Evolutionary conservation across 1,140 invertebrate genomes (phyloP).

Genomic region (Papilio machaon): DNA sequence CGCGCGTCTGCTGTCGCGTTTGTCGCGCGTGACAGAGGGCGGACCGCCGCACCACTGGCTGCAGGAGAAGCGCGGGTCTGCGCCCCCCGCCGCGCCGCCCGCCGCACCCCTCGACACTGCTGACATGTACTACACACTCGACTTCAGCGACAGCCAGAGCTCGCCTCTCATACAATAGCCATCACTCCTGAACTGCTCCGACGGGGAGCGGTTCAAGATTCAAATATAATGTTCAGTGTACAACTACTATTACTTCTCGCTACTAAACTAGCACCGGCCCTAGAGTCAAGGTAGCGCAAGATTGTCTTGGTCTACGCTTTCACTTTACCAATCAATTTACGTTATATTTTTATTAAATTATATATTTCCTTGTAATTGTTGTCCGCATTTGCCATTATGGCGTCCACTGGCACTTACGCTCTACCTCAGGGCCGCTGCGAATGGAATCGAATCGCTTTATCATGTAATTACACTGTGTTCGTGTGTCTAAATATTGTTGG

Average conservation of each 20-base stretch:
- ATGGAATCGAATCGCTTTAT: background rate
- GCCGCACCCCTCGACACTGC: conserved; percentile 82
- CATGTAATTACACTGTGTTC: background rate
- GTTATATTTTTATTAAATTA: background rate
- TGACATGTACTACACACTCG: conserved; percentile 88
- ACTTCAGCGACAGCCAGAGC: conserved; percentile 87
- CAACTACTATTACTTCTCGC: background rate
- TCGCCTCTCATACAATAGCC: conserved; percentile 87
- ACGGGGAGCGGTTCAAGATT: conserved; percentile 76
- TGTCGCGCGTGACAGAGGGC: conserved; percentile 68
- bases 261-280: background rate
- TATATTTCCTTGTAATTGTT: background rate
- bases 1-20: conserved; percentile 76
- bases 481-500: background rate
- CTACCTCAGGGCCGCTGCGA: background rate
- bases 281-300: background rate
- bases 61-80: conserved; percentile 51
- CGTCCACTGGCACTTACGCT: background rate
- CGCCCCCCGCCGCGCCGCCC: conserved; percentile 53
- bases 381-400: too few species aligned
- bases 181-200: conserved; percentile 73
- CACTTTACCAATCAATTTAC: background rate
- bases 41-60: conserved; percentile 76
- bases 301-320: background rate
- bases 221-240: conserved; percentile 56